Conservation (phyloP, 2,888 invertebrate genomes). For the Sphaeridia pumilis region DNA sequence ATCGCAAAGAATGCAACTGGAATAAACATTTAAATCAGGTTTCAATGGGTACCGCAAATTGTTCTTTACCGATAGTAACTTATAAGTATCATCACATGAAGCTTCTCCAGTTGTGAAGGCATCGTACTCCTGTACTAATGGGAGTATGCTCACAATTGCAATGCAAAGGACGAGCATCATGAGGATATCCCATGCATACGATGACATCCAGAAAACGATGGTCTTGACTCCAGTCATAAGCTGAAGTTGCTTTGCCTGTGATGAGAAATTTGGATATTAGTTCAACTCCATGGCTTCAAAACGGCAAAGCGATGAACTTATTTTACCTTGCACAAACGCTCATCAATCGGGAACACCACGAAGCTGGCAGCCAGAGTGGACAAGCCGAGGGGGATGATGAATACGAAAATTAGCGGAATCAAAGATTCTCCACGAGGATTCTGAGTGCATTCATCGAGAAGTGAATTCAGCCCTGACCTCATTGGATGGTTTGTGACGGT, state of each 20-base stretch:
- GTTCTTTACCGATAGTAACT: no score
- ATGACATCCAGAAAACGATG: slow-evolving; percentile 40
- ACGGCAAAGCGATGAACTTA: slow-evolving; percentile 11
- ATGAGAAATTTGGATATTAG: slow-evolving; percentile 1
- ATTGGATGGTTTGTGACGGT: slow-evolving; percentile 27
- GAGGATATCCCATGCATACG: slow-evolving; percentile 42
- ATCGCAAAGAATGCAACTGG: slow-evolving; percentile 43
- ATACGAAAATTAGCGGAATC: slow-evolving; percentile 18
- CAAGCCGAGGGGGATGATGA: slow-evolving; percentile 35
- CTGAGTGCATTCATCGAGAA: slow-evolving; percentile 22
- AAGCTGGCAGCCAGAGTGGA: slow-evolving; percentile 35
- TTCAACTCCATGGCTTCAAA: background rate
- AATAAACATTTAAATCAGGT: slow-evolving; percentile 19
- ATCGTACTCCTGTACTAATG: slow-evolving; percentile 38
- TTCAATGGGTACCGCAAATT: no score
- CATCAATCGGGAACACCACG: slow-evolving; percentile 36
- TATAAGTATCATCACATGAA: slow-evolving; percentile 13
- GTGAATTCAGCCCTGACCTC: slow-evolving; percentile 21
- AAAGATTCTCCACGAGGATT: slow-evolving; percentile 20
- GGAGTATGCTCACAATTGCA: slow-evolving; percentile 38
- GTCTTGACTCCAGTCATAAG: slow-evolving; percentile 40
- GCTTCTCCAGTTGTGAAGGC: slow-evolving; percentile 36
- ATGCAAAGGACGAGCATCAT: slow-evolving; percentile 39
- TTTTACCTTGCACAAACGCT: slow-evolving; percentile 31
- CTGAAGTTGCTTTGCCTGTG: slow-evolving; percentile 37